Evolutionary conservation across 2,888 invertebrate genomes (phyloP), one percentile per base, ranked within the genome.

Genomic region (Sinohyriopsis cumingii): DNA sequence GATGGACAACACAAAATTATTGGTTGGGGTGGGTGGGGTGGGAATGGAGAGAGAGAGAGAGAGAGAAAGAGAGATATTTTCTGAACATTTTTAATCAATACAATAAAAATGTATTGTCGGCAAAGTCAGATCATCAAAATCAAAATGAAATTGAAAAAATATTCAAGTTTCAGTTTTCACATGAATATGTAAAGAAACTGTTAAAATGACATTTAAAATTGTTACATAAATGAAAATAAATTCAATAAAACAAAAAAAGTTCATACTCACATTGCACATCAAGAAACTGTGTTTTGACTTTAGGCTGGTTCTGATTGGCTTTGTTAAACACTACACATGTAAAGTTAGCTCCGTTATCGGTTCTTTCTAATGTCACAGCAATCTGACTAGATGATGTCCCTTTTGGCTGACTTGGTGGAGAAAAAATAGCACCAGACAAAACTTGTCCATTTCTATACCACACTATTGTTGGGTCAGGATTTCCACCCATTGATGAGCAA

Each of bases 181-280:
- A 45, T 12, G 45, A 45, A 45, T 22, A 22, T 56, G 1, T 25
- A 56, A n/a, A 20, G 6, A 20, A 53, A 28, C 9, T n/a, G 59
- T 59, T 53, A 25, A 60, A 68, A 33, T 28, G 9, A 25, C 6
- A 62, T 25, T 53, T 33, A 55, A 33, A 20, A 57, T 20, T 20
- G 19, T 62, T 57, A 65, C 25, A 67, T 22, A 18, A 55, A 45
- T 25, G 19, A 62, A 28, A 61, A 33, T 66, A 57, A 55, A 55
- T 22, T 60, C 6, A 9, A 28, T 7, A 55, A 60, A 55, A 28
- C 15, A 57, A 65, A 24, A 65, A 25, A 3, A 54, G n/a, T n/a
- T 18, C n/a, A 59, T 71, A 85, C 86, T 82, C 78, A 86, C 86
- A 86, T 74, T 76, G 82, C 69, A 86, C 86, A 66, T 72, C 67